These are phyloP conservation scores for Drosophila paramelanica DNA, from an alignment of 2,888 invertebrate genomes.

Conservation along the genomic window DNA sequence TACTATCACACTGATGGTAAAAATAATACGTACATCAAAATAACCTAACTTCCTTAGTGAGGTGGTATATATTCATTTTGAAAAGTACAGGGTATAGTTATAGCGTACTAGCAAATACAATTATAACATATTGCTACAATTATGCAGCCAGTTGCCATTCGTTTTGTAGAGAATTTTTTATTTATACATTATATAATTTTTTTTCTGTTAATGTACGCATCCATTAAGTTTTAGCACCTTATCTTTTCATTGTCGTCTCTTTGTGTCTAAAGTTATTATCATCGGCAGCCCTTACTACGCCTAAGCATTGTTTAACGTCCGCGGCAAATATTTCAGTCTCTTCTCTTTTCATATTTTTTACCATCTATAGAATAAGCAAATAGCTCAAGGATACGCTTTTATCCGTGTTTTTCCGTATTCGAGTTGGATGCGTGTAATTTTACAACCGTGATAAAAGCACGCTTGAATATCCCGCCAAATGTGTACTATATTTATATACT, in stretches of 20 bases:
- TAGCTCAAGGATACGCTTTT: constrained; percentile 57
- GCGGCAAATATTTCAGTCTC: constrained; percentile 23
- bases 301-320: constrained; percentile 16
- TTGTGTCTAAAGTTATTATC: constrained; percentile 10
- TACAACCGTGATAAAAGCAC: not conserved
- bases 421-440: constrained; percentile 16
- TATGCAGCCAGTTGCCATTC: constrained; percentile 45
- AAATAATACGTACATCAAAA: no score
- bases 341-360: not conserved
- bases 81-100: no score
- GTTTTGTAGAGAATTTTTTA: not conserved
- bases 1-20: no score
- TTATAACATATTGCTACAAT: constrained; percentile 71
- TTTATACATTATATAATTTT: not conserved
- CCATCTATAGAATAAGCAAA: constrained; percentile 23
- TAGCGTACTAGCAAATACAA: constrained; percentile 9
- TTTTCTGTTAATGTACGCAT: not conserved
- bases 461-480: constrained; percentile 24
- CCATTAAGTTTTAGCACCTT: constrained; percentile 18
- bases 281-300: constrained; percentile 10
- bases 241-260: constrained; percentile 10
- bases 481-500: constrained; percentile 3
- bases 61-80: no score
- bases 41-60: no score
- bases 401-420: constrained; percentile 34